A percentile compares a stretch with the other conserved stretches of the same genome.
Conservation (phyloP, 2,888 invertebrate genomes). For the Capitulum mitella region DNA sequence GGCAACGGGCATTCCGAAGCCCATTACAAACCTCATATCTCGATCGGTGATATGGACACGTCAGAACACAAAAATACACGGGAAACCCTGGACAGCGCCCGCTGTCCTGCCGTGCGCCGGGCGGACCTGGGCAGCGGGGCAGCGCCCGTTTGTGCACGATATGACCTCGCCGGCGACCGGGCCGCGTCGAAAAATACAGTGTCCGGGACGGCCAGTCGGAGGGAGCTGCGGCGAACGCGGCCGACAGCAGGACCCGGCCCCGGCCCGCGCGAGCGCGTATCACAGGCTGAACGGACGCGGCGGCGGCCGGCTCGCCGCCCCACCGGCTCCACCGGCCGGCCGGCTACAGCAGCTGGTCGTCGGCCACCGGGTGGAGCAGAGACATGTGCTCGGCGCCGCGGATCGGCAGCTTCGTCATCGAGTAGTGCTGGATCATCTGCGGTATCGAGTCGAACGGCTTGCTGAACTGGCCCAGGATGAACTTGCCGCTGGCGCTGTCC, state of each 20-base stretch:
- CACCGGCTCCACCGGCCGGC: neutral
- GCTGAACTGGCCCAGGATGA: slow-evolving; percentile 84
- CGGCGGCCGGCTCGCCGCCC: neutral
- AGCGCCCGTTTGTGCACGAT: neutral
- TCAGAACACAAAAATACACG: neutral
- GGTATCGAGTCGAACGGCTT: slow-evolving; percentile 87
- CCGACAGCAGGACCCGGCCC: neutral
- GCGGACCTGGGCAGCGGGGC: too few species aligned
- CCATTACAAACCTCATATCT: neutral
- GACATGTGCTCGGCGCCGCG: slow-evolving; percentile 95
- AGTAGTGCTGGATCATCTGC: slow-evolving; percentile 90
- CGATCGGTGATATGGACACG: neutral
- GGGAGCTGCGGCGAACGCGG: neutral
- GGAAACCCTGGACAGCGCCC: too few species aligned
- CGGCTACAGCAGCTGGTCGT: slow-evolving; percentile 29
- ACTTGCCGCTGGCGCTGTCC: slow-evolving; percentile 63
- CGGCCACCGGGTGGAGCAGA: slow-evolving; percentile 70
- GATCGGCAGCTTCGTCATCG: slow-evolving; percentile 84
- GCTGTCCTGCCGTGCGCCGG: too few species aligned
- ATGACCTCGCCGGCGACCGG: neutral
- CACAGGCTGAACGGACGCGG: neutral
- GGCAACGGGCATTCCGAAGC: neutral
- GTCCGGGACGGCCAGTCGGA: neutral
- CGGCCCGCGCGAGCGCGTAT: neutral
- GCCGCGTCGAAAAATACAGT: neutral